Base-by-base conservation (phyloP, 2,797 vertebrate species). In the Mergus octosetaceus region DNA sequence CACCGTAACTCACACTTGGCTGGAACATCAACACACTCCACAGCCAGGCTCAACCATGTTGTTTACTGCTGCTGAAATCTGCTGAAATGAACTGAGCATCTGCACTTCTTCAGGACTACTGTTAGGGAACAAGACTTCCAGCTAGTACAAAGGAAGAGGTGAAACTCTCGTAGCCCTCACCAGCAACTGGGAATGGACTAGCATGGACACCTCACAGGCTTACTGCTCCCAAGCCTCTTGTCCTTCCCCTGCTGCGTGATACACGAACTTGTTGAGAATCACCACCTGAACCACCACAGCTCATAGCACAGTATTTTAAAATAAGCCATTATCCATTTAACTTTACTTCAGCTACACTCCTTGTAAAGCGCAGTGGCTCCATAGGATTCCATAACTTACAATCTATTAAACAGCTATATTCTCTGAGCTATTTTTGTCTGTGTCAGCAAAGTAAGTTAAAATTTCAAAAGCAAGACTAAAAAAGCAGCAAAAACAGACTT, bases 51-150 rank as follows among this genome's bases (percentile, higher is more conserved):
- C 45, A 61, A 61, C 68, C n/a, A 56, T 32, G 36, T 15, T 17
- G 36, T 56, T 80, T 51, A 49, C 32, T 77, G 41, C 74, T 68
- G 69, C 80, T 88, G 93, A 95, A 92, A 87, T n/a, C 73, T 75
- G 70, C 85, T 86, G 92, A 95, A 93, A 88, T 24, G 45, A 88
- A 60, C 38, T 13, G 18, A 82, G 75, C 75, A 90, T 83, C 88
- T 95, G 94, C 61, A 80, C 92, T 85, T 57, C 72, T 47, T 96
- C 91, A 94, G n/a, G 93, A 39, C 60, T 39, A 49, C 74, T 76
- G 41, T 0, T 4, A 21, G 11, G 49, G 49, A 94, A 88, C 28
- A 19, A 82, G 95, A 61, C 49, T 77, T 92, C 43, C 68, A 92
- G 12, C 43, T 71, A 62, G 41, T 43, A 32, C 93, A 87, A 89